A percentile compares a stretch with the other conserved stretches of the same genome.
These are phyloP conservation scores for Protosalanx chinensis DNA, from an alignment of 2,797 vertebrate genomes.

Conservation along the genomic window DNA sequence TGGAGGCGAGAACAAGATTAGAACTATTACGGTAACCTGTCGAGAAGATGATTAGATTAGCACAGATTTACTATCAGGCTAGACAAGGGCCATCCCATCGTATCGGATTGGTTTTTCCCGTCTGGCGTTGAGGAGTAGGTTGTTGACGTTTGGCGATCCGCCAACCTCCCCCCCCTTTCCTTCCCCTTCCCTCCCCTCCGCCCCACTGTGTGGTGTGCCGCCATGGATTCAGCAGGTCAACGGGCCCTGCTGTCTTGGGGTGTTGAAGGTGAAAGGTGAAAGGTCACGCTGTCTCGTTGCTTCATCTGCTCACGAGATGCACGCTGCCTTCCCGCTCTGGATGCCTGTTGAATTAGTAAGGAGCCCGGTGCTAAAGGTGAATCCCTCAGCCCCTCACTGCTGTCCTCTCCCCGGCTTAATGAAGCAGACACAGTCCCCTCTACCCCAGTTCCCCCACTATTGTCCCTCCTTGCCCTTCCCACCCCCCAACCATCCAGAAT, in stretches of 20 bases:
- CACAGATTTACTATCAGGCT: too few relatives aligned
- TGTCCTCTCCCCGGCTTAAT: conserved; percentile 1
- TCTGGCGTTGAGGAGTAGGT: background rate
- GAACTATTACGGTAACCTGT: too few relatives aligned
- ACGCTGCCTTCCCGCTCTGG: conserved; percentile 26
- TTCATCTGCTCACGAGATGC: conserved; percentile 21
- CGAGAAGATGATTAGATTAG: too few relatives aligned
- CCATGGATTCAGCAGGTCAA: conserved; percentile 15
- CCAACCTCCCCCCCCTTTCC: too few relatives aligned
- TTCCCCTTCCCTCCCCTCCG: too few relatives aligned
- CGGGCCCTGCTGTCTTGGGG: conserved; percentile 16
- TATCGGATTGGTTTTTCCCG: background rate
- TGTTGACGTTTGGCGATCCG: too few relatives aligned
- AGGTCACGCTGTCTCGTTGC: conserved; percentile 33
- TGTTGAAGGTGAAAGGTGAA: conserved; percentile 7
- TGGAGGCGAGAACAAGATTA: too few relatives aligned
- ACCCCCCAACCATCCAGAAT: conserved; percentile 15
- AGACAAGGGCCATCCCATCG: background rate
- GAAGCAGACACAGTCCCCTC: background rate
- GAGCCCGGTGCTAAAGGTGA: conserved; percentile 29
- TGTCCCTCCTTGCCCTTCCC: background rate
- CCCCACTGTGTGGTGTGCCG: background rate
- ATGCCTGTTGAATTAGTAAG: conserved; percentile 55
- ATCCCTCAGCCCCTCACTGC: conserved; percentile 1
- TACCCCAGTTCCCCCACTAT: conserved; percentile 14